Conservation (phyloP, 2,888 invertebrate species). For the Colletes collaris region DNA sequence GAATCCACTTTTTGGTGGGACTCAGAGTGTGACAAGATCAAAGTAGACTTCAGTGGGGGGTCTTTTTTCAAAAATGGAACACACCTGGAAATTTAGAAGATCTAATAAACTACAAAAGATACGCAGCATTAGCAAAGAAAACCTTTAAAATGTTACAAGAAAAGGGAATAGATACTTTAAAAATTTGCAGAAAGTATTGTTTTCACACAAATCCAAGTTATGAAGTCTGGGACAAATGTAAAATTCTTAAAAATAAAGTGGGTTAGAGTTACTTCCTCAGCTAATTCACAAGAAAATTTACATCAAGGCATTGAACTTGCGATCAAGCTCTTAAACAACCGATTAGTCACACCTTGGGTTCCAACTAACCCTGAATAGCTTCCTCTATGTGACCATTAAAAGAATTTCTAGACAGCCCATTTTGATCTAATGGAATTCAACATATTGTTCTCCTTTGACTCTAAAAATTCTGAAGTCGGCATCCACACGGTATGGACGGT, state of each 20-base stretch:
- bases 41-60: not conserved
- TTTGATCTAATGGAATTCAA: too few species aligned
- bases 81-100: not conserved
- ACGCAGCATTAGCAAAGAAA: too few species aligned
- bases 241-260: constrained; percentile 13
- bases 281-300: not conserved
- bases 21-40: not conserved
- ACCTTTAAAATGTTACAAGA: not conserved
- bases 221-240: constrained; percentile 10
- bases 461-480: constrained; percentile 6
- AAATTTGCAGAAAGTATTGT: constrained; percentile 4
- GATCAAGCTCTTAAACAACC: constrained; percentile 18
- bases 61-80: constrained; percentile 1
- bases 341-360: constrained; percentile 7
- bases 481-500: constrained; percentile 6
- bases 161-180: not conserved
- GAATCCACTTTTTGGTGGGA: constrained; percentile 7
- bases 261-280: not conserved
- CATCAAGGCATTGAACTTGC: too few species aligned
- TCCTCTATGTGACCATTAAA: not conserved
- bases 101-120: too few species aligned
- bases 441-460: not conserved
- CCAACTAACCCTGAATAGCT: constrained; percentile 2
- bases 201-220: not conserved
- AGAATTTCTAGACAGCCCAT: not conserved